Conservation (phyloP, 1,140 invertebrate genomes). For the Conus ventricosus region DNA sequence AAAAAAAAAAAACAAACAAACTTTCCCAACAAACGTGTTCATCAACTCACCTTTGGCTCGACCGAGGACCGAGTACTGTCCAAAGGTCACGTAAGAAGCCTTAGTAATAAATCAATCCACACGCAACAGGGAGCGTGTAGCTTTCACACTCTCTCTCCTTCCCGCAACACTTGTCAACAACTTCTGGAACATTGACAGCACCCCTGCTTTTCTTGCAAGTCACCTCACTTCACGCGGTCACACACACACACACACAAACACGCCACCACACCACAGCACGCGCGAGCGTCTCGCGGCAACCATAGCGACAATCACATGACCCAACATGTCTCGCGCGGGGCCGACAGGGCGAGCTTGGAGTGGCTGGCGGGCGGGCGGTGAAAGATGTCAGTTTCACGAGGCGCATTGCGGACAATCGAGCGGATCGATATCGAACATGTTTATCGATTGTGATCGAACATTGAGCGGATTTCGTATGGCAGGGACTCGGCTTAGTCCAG, state of each 20-base stretch:
- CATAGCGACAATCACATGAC: slow-evolving; percentile 38
- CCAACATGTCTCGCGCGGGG: background rate
- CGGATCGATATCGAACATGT: slow-evolving; percentile 1
- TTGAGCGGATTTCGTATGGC: background rate
- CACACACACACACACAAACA: slow-evolving; percentile 1
- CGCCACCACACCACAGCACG: background rate
- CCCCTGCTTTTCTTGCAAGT: too few relatives aligned
- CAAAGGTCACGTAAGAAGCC: too few relatives aligned
- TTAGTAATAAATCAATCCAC: background rate
- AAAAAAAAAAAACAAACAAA: too few relatives aligned
- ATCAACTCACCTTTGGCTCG: too few relatives aligned
- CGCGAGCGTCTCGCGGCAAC: slow-evolving; percentile 26
- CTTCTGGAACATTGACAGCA: background rate
- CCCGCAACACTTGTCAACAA: background rate
- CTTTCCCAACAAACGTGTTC: too few relatives aligned
- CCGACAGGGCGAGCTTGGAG: background rate
- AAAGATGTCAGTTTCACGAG: slow-evolving; percentile 25
- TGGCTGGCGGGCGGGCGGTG: background rate
- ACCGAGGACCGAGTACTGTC: too few relatives aligned
- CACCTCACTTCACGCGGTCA: background rate
- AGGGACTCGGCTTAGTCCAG: background rate
- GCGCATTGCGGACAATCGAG: background rate
- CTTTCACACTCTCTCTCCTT: background rate
- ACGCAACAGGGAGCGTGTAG: background rate
- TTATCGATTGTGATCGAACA: slow-evolving; percentile 31